phyloP scores from a whole-genome alignment of 1,140 invertebrate genomes.

The Sarcophaga bullata region DNA sequence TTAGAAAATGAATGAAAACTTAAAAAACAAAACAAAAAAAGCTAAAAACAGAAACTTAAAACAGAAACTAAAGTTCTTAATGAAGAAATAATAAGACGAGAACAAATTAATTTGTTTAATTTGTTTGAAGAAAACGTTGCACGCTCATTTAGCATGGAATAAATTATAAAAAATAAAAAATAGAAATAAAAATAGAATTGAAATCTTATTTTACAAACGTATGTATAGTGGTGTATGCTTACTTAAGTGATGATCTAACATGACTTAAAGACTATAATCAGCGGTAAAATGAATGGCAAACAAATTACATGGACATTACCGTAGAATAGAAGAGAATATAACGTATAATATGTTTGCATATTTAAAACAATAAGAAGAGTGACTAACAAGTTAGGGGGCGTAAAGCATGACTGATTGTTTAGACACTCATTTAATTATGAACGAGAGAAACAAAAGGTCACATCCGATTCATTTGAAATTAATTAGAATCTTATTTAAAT shows the following conservation, averaged over 20 bases:
- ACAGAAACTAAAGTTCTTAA: constrained; percentile 12
- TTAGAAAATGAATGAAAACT: too few relatives aligned
- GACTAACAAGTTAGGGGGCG: background rate
- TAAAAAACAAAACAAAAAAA: too few relatives aligned
- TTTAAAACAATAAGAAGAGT: background rate
- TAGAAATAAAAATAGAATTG: background rate
- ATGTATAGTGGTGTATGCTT: too few relatives aligned
- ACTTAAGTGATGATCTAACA: constrained; percentile 6
- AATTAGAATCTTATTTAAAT: background rate
- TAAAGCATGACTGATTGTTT: background rate
- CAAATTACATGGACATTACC: constrained; percentile 6
- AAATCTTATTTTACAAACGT: background rate
- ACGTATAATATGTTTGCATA: too few relatives aligned
- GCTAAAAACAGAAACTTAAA: background rate
- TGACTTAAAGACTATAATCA: background rate
- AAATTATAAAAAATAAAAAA: background rate
- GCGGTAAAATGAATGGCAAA: background rate
- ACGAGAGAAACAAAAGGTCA: background rate
- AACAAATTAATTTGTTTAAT: background rate
- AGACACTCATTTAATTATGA: background rate
- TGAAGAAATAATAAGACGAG: constrained; percentile 16
- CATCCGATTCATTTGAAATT: background rate
- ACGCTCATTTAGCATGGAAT: background rate
- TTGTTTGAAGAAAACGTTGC: background rate
- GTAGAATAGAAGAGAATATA: background rate